Evolutionary conservation across 2,797 vertebrate species (phyloP).

Genomic region (Chiloscyllium punctatum): DNA sequence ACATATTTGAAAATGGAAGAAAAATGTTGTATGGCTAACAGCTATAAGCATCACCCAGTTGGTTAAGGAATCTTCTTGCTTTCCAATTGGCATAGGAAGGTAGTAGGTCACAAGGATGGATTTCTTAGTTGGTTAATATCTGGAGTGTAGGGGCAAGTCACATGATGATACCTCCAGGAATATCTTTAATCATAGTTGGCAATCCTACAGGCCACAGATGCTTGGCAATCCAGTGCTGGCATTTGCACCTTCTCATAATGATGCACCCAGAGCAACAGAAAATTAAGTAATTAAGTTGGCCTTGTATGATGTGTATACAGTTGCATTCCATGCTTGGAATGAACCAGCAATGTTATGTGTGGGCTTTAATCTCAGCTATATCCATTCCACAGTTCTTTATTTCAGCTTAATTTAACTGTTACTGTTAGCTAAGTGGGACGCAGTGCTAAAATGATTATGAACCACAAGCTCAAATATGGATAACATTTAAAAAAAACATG

Average conservation of each 20-base stretch:
- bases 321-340: neutral
- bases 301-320: too few species aligned
- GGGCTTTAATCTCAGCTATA: neutral
- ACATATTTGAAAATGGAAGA: too few species aligned
- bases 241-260: neutral
- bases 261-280: neutral
- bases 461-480: neutral
- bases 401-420: neutral
- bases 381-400: neutral
- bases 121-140: too few species aligned
- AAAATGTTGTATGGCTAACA: too few species aligned
- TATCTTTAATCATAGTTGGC: too few species aligned
- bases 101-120: too few species aligned
- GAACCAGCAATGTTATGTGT: neutral
- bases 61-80: too few species aligned
- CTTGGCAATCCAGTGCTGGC: neutral
- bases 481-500: neutral
- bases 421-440: neutral
- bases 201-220: neutral
- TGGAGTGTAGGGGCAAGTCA: too few species aligned
- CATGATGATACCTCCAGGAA: too few species aligned
- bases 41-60: too few species aligned
- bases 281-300: neutral
- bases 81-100: too few species aligned
- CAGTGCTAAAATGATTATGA: neutral